Evolutionary conservation across 2,797 vertebrate genomes (phyloP), one percentile per base, ranked within the genome.

Genomic region (Pseudotriccus pelzelni): DNA sequence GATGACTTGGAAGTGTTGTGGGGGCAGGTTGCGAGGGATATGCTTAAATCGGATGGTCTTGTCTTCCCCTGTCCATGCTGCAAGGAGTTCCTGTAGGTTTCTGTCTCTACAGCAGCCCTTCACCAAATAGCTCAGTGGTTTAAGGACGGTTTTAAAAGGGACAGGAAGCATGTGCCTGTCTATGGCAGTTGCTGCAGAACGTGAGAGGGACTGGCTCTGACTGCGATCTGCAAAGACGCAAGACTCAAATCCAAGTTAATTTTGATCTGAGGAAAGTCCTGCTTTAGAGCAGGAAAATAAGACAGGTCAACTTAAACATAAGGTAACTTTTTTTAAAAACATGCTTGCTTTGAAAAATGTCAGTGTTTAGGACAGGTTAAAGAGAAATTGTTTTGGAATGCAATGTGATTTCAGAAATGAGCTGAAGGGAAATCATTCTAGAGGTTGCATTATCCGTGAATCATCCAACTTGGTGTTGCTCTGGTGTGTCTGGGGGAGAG

Each of bases 351-450:
- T 39, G 8, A 39, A 91, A 87, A 74, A 22, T 17, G 7, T n/a
- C 25, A n/a, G 8, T 7, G 2, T 52, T 87, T 50, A 73, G 44
- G 43, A 37, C 47, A 43, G 18, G 16, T 30, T 75, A 28, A 78
- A 56, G 37, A 58, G 53, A 55, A 36, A 2, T 4, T 7, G 2
- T 12, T 23, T 63, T 25, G 56, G 36, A 83, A 43, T n/a, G 32
- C 22, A 30, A 0, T 1, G 9, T 0, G 0, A 59, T 62, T 56
- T 68, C 70, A 27, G 23, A 75, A 81, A 27, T 4, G 25, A 78
- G 20, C 4, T 6, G 23, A 79, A 74, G 49, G 16, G 86, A 28
- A 5, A 55, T 16, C 6, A 1, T 67, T 55, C 13, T 18, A 24
- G 74, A 55, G 28, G 25, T 36, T 55, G 19, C 2, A 0, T 64